Base-by-base conservation (phyloP, 2,797 vertebrate genomes). In the Takifugu ocellatus region DNA sequence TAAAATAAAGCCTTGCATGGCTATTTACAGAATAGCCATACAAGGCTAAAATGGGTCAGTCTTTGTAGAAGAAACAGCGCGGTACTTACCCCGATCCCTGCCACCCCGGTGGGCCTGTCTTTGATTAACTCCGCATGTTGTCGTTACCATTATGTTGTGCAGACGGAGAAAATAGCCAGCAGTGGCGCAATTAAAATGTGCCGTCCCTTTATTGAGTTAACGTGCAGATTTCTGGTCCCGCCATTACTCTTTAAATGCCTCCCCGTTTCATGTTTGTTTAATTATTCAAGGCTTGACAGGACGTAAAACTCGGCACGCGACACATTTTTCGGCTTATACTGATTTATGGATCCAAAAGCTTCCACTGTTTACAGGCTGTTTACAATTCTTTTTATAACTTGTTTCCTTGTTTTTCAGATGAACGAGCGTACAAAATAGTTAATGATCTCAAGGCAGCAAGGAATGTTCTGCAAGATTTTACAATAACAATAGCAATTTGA, bases 311-410 rank as follows among this genome's bases (percentile, higher is more conserved):
- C 33, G 4, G 27, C 15, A 39, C 14, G 2, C 36, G 7, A 58
- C 25, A 43, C 44, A 51, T 49, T 49, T 43, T 39, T 70, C 27
- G 26, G 31, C 24, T 25, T 14, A 10, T 21, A 51, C 3, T 42
- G 43, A 48, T 59, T 44, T 1, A n/a, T 51, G 42, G 29, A 57
- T 56, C 36, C 24, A 48, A 61, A 39, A 39, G 36, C 36, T 5
- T 39, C 36, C 36, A 39, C 36, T 39, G 36, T 39, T 39, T 39
- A 39, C 36, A 39, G 14, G 36, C 36, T 14, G 36, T 14, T 39
- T 29, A 3, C 55, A 43, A 25, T 7, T 31, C 7, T 42, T 25
- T 21, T 49, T 39, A 39, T 4, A 4, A 47, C 54, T 29, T 17
- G 36, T 5, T 48, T 53, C n/a, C 12, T 50, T 2, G 43, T 24